Evolutionary conservation across 2,113 vertebrate genomes (phyloP).

Genomic region (Coracopsis vasa): DNA sequence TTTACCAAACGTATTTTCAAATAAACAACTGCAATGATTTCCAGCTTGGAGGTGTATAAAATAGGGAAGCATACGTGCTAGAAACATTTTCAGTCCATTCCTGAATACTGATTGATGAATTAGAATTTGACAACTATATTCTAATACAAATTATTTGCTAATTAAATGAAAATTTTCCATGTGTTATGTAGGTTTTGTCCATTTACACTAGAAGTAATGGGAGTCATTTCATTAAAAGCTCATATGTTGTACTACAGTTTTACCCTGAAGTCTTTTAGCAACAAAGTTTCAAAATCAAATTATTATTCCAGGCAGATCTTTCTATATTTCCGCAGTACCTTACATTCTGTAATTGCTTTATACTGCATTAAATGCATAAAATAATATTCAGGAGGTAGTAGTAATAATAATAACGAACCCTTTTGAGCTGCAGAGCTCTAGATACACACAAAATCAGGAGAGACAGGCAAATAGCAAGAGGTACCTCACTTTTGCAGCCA

Average conservation of each 20-base stretch:
- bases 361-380: conserved; percentile 11
- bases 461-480: not conserved
- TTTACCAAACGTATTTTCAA: not conserved
- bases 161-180: not conserved
- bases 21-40: accelerated
- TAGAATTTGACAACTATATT: not conserved
- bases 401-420: not conserved
- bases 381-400: not conserved
- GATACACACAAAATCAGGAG: not conserved
- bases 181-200: not conserved
- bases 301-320: conserved; percentile 39
- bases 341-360: conserved; percentile 51
- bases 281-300: conserved; percentile 52
- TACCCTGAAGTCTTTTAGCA: conserved; percentile 50
- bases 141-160: conserved; percentile 30
- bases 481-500: not conserved
- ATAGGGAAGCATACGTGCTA: accelerated
- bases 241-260: conserved; percentile 9
- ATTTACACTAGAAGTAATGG: not conserved
- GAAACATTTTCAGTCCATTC: not conserved
- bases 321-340: conserved; percentile 12
- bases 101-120: not conserved
- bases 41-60: not conserved
- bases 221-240: conserved; percentile 49
- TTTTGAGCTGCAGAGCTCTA: not conserved